These are phyloP conservation scores for Motacilla tschutschensis DNA, from an alignment of 2,113 vertebrate genomes.

Conservation along the genomic window DNA sequence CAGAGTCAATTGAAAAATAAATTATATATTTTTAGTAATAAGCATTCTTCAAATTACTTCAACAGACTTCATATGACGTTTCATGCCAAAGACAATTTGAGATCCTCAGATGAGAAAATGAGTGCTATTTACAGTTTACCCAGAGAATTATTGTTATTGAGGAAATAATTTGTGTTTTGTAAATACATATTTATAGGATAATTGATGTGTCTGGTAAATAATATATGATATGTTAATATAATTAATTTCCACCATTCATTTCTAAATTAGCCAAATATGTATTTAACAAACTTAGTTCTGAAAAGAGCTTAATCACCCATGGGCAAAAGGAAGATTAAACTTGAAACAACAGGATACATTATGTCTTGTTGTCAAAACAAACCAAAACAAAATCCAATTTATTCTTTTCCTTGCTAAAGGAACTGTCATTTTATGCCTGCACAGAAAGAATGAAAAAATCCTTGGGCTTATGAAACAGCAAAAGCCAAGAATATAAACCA, in stretches of 20 bases:
- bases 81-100: not conserved
- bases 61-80: not conserved
- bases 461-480: not conserved
- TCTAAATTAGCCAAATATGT: conserved; percentile 44
- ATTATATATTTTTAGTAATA: not conserved
- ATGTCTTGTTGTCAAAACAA: conserved; percentile 28
- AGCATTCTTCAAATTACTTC: not conserved
- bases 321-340: conserved; percentile 30
- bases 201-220: conserved; percentile 37
- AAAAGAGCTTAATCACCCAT: conserved; percentile 24
- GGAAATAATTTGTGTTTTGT: conserved; percentile 2
- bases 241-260: conserved; percentile 23
- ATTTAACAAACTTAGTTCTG: conserved; percentile 38
- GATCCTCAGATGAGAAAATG: not conserved
- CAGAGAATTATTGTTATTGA: conserved; percentile 1
- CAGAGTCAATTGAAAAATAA: not conserved
- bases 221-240: conserved; percentile 29
- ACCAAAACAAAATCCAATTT: conserved; percentile 9
- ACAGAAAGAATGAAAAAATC: not conserved
- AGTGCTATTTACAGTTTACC: not conserved
- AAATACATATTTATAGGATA: conserved; percentile 25
- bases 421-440: not conserved
- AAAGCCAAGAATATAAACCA: not conserved
- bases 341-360: conserved; percentile 35
- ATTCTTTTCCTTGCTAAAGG: conserved; percentile 12